Percentiles rank a stretch among this genome's conserved stretches.
These are phyloP conservation scores for Drosophila carrolli DNA, from an alignment of 1,140 invertebrate genomes.

Conservation along the genomic window DNA sequence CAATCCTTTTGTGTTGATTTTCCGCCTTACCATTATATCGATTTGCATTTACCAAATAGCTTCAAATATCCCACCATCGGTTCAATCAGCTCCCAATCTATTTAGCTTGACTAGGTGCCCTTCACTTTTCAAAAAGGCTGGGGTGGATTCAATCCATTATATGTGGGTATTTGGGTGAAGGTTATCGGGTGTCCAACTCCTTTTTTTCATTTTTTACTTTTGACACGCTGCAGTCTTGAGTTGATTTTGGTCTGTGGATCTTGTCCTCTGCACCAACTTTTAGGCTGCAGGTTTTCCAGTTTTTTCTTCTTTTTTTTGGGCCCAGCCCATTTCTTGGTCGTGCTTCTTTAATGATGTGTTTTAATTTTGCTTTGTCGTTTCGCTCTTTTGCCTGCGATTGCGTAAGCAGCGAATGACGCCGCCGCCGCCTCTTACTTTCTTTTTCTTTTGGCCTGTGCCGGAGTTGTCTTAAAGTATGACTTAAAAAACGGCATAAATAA, in stretches of 20 bases:
- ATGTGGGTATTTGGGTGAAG: constrained; percentile 59
- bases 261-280: background rate
- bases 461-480: constrained; percentile 34
- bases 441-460: constrained; percentile 59
- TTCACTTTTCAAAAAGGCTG: constrained; percentile 23
- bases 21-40: background rate
- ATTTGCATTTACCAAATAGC: constrained; percentile 10
- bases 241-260: constrained; percentile 7
- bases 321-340: constrained; percentile 48
- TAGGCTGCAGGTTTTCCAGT: constrained; percentile 20
- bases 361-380: constrained; percentile 59
- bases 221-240: constrained; percentile 16
- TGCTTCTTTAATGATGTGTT: constrained; percentile 70
- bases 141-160: constrained; percentile 6
- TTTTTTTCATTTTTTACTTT: constrained; percentile 23
- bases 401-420: constrained; percentile 65
- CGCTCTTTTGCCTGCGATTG: constrained; percentile 44
- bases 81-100: constrained; percentile 2
- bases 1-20: background rate
- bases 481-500: constrained; percentile 21
- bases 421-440: constrained; percentile 70
- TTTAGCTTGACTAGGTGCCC: constrained; percentile 9
- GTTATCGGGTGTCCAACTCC: constrained; percentile 46
- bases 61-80: background rate
- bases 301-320: background rate